These are phyloP conservation scores for Lasioglossum zephyrum DNA, from an alignment of 2,888 invertebrate genomes.

Conservation along the genomic window DNA sequence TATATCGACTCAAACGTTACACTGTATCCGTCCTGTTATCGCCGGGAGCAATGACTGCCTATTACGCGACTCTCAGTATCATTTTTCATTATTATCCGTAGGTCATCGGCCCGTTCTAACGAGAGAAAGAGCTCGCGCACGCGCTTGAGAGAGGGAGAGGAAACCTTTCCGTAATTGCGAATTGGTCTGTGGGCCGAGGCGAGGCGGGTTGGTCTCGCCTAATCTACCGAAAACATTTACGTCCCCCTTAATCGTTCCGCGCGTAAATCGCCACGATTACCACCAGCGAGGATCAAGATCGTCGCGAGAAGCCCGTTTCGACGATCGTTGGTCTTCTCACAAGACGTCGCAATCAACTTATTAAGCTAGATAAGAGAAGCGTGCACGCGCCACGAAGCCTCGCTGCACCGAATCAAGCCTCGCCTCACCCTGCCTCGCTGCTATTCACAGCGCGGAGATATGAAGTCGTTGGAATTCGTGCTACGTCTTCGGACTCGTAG, in stretches of 20 bases:
- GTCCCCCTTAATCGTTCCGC: conserved; percentile 41
- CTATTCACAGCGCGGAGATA: conserved; percentile 49
- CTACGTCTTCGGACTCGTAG: conserved; percentile 61
- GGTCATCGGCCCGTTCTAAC: conserved; percentile 46
- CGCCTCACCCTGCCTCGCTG: background rate
- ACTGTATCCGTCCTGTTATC: conserved; percentile 57
- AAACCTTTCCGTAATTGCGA: conserved; percentile 47
- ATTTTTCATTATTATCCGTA: conserved; percentile 59
- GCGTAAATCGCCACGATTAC: conserved; percentile 51
- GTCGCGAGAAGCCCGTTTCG: conserved; percentile 22
- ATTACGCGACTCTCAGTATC: conserved; percentile 45
- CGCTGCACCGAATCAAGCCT: background rate
- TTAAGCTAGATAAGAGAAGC: conserved; percentile 53
- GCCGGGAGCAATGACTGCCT: conserved; percentile 54
- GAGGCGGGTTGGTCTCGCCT: conserved; percentile 6
- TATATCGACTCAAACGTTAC: conserved; percentile 63
- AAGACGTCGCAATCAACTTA: conserved; percentile 62
- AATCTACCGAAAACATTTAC: conserved; percentile 52
- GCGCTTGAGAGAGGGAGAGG: background rate
- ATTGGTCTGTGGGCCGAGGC: conserved; percentile 25
- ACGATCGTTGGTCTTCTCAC: conserved; percentile 48
- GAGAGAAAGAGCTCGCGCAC: background rate
- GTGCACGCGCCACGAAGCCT: background rate
- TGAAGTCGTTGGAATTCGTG: conserved; percentile 63
- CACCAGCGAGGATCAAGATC: conserved; percentile 40